Evolutionary conservation across 2,797 vertebrate genomes (phyloP).

Genomic region (Euthynnus affinis): DNA sequence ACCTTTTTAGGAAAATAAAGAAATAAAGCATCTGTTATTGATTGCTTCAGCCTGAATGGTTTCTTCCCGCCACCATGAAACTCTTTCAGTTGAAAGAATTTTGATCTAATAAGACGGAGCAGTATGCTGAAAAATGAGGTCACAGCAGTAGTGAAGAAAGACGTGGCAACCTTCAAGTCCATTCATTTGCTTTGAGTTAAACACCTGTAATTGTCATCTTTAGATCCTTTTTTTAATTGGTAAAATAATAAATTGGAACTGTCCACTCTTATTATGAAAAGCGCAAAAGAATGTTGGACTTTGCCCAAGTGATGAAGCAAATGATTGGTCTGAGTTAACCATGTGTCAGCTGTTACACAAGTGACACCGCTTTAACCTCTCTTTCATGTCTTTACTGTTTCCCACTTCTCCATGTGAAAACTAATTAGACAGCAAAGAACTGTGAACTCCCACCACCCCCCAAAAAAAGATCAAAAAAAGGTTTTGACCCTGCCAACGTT

Average conservation of each 20-base stretch:
- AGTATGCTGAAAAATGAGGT: background rate
- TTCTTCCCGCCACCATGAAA: background rate
- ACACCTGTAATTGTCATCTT: background rate
- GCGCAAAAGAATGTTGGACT: conserved; percentile 9
- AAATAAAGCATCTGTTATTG: conserved; percentile 10
- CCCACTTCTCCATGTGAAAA: conserved; percentile 21
- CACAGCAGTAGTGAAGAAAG: background rate
- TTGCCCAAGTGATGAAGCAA: background rate
- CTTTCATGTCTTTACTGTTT: conserved; percentile 17
- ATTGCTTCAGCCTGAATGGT: conserved; percentile 19
- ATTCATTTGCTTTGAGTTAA: conserved; percentile 8
- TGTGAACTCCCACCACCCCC: conserved; percentile 1
- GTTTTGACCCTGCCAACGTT: too few species aligned
- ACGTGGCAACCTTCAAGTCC: conserved; percentile 11
- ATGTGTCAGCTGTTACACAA: conserved; percentile 20
- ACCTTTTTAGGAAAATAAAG: background rate
- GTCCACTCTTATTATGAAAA: background rate
- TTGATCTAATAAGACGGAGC: conserved; percentile 26
- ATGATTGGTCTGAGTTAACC: background rate
- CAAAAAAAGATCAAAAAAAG: conserved; percentile 45
- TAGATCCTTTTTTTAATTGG: background rate
- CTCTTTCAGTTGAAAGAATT: background rate
- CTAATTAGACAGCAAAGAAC: conserved; percentile 47
- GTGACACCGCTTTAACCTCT: conserved; percentile 35
- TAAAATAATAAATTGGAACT: background rate